Evolutionary conservation across 2,888 invertebrate genomes (phyloP).

Genomic region (Anodontia alba): DNA sequence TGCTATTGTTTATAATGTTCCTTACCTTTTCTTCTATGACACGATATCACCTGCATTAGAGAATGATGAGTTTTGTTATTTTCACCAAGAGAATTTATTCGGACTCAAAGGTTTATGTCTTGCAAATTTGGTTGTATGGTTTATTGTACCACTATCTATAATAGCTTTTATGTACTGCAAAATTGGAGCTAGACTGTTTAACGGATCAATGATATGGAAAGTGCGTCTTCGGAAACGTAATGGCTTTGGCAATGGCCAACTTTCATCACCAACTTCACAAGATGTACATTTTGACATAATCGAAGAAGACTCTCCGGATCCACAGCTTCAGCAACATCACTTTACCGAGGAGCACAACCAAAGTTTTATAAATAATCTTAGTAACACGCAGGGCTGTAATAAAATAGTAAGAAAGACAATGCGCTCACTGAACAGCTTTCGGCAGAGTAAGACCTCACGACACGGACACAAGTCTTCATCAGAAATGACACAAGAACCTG

Average conservation of each 20-base stretch:
- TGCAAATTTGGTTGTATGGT: constrained; percentile 93
- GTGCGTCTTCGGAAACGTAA: not conserved
- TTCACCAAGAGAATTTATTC: constrained; percentile 32
- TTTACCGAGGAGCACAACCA: not conserved
- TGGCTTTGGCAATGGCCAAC: not conserved
- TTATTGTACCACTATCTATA: constrained; percentile 91
- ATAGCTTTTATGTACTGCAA: constrained; percentile 90
- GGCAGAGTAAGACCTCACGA: too few relatives aligned
- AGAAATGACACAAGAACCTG: too few relatives aligned
- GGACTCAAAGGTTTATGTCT: constrained; percentile 79
- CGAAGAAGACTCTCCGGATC: not conserved
- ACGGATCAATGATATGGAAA: not conserved
- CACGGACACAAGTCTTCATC: too few relatives aligned
- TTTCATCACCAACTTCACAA: not conserved
- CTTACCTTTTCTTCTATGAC: constrained; percentile 93
- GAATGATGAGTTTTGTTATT: constrained; percentile 58
- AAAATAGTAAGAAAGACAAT: too few relatives aligned
- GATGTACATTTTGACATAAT: too few relatives aligned
- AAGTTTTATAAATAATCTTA: too few relatives aligned
- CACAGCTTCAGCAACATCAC: not conserved
- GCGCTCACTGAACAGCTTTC: too few relatives aligned
- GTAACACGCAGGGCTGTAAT: too few relatives aligned
- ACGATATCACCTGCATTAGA: constrained; percentile 87
- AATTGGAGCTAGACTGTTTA: not conserved
- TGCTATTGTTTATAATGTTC: constrained; percentile 93